Evolutionary conservation across 2,797 vertebrate species (phyloP).

Genomic region (Scarus forsteni): DNA sequence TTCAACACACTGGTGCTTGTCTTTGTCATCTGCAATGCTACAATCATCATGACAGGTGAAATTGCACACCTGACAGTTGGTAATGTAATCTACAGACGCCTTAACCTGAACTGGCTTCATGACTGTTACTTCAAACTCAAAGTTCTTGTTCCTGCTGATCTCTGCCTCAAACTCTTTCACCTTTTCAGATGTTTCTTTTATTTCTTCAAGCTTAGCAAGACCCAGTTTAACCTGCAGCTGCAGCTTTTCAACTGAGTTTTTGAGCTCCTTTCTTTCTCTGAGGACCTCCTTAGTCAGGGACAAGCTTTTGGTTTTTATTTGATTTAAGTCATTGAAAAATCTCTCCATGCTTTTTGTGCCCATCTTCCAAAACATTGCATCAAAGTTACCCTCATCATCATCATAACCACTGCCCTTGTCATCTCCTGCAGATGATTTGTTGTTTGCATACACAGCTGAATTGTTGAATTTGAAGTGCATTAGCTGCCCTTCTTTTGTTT

Average conservation of each 20-base stretch:
- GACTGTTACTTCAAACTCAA: too few relatives aligned
- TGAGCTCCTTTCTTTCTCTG: too few relatives aligned
- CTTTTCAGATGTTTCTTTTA: too few relatives aligned
- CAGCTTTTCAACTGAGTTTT: too few relatives aligned
- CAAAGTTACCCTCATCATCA: conserved; percentile 41
- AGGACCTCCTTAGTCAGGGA: conserved; percentile 41
- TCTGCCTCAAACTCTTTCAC: too few relatives aligned
- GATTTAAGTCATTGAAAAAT: conserved; percentile 49
- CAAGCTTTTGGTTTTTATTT: conserved; percentile 51
- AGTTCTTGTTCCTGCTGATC: too few relatives aligned
- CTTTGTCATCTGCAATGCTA: conserved; percentile 11
- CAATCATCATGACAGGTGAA: conserved; percentile 68
- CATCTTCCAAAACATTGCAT: conserved; percentile 74
- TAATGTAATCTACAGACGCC: conserved; percentile 35
- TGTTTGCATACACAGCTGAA: conserved; percentile 60
- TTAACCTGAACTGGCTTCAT: conserved; percentile 28
- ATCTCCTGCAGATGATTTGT: conserved; percentile 3
- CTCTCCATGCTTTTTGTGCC: conserved; percentile 54
- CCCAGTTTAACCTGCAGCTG: too few relatives aligned
- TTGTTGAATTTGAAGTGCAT: conserved; percentile 76
- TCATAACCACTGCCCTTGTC: neutral
- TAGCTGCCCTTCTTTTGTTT: too few relatives aligned
- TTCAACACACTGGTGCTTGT: conserved; percentile 30
- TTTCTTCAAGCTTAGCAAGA: too few relatives aligned
- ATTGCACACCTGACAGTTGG: conserved; percentile 66